Percentiles rank a stretch among this genome's conserved stretches.
phyloP scores from a whole-genome alignment of 2,888 invertebrate species.

The Unio pictorum region DNA sequence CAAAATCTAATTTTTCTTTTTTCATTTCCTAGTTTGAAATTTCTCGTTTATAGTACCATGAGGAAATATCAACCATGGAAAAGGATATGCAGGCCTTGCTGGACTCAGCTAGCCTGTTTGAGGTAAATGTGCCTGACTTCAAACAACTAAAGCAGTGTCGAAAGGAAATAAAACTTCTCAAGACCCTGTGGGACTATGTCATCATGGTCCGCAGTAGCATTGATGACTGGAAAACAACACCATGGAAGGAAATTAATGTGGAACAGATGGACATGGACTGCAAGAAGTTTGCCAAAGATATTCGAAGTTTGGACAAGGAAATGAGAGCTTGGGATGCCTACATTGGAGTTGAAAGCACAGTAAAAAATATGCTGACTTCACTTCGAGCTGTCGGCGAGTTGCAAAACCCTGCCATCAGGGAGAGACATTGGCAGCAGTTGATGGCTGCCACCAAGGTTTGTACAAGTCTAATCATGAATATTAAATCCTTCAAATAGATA shows the following conservation, averaged over 20 bases:
- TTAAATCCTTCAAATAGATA: no score
- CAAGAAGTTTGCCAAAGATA: constrained; percentile 92
- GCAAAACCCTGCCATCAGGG: constrained; percentile 95
- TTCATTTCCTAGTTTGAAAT: no score
- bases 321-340: constrained; percentile 96
- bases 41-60: constrained; percentile 76
- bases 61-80: constrained; percentile 85
- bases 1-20: no score
- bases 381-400: constrained; percentile 94
- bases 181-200: constrained; percentile 97
- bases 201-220: constrained; percentile 91
- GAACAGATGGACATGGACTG: constrained; percentile 99
- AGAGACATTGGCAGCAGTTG: constrained; percentile 96
- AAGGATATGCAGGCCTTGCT: constrained; percentile 88
- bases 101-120: constrained; percentile 92
- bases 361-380: constrained; percentile 97
- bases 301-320: constrained; percentile 87
- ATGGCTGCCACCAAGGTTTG: constrained; percentile 92
- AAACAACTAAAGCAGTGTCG: constrained; percentile 92
- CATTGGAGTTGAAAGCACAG: constrained; percentile 87
- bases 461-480: neutral
- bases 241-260: constrained; percentile 96
- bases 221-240: constrained; percentile 97
- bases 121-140: constrained; percentile 95
- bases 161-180: constrained; percentile 82